Evolutionary conservation across 1,140 invertebrate species (phyloP).

Genomic region (Drosophila arawakana): DNA sequence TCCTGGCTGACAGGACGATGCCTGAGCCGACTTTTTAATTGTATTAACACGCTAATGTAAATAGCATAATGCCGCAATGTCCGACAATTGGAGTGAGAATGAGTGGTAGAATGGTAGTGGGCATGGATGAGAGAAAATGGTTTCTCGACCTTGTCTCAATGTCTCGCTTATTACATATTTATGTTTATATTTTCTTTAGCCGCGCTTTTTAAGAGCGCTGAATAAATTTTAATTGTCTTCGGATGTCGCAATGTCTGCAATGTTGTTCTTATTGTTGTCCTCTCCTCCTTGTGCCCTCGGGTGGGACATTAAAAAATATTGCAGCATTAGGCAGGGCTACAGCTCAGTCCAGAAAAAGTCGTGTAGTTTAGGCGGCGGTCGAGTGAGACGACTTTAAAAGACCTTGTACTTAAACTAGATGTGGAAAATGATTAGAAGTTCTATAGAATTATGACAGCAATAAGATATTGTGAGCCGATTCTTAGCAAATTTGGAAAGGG

Average conservation of each 20-base stretch:
- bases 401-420: too few relatives aligned
- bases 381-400: not conserved
- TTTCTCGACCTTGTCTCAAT: slow-evolving; percentile 15
- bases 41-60: slow-evolving; percentile 81
- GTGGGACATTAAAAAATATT: slow-evolving; percentile 75
- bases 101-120: not conserved
- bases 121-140: not conserved
- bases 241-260: slow-evolving; percentile 65
- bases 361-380: too few relatives aligned
- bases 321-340: slow-evolving; percentile 28
- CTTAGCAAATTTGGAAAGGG: too few relatives aligned
- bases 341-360: too few relatives aligned
- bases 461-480: too few relatives aligned
- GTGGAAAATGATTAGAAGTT: too few relatives aligned
- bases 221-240: slow-evolving; percentile 83
- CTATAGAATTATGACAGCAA: too few relatives aligned
- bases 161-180: slow-evolving; percentile 75
- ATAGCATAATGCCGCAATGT: slow-evolving; percentile 61
- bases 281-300: slow-evolving; percentile 54
- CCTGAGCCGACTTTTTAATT: slow-evolving; percentile 78
- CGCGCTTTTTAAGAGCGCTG: slow-evolving; percentile 61
- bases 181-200: slow-evolving; percentile 63
- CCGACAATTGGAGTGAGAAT: not conserved
- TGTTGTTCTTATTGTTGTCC: slow-evolving; percentile 39
- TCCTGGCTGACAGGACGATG: slow-evolving; percentile 28